Conservation (phyloP, 2,113 vertebrate genomes). For the Lagopus leucura region DNA sequence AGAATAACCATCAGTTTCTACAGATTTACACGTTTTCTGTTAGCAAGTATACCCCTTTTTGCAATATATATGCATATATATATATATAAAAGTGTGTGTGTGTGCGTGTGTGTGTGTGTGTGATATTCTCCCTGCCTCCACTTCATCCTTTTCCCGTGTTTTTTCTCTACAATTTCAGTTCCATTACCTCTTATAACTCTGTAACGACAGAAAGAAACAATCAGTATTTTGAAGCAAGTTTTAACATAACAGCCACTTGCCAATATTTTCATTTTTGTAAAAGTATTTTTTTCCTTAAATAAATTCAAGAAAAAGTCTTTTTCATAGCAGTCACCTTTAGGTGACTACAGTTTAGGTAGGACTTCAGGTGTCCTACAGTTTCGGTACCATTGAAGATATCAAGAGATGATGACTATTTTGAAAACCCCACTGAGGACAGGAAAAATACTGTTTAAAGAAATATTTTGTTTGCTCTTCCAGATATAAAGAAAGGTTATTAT, state of each 20-base stretch:
- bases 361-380: background rate
- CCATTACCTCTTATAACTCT: background rate
- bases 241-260: background rate
- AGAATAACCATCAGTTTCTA: background rate
- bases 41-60: background rate
- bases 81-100: no score
- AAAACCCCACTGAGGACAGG: background rate
- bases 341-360: background rate
- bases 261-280: background rate
- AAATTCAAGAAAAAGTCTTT: background rate
- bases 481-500: background rate
- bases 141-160: background rate
- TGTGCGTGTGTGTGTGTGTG: no score
- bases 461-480: background rate
- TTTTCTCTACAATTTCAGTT: background rate
- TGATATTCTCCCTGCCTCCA: background rate
- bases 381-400: background rate
- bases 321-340: background rate
- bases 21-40: background rate
- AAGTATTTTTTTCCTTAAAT: background rate
- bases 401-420: background rate
- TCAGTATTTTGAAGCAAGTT: background rate
- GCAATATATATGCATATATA: background rate
- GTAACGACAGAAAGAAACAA: background rate
- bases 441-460: background rate